Conservation (phyloP, 1,140 invertebrate genomes). For the Metaphire vulgaris region DNA sequence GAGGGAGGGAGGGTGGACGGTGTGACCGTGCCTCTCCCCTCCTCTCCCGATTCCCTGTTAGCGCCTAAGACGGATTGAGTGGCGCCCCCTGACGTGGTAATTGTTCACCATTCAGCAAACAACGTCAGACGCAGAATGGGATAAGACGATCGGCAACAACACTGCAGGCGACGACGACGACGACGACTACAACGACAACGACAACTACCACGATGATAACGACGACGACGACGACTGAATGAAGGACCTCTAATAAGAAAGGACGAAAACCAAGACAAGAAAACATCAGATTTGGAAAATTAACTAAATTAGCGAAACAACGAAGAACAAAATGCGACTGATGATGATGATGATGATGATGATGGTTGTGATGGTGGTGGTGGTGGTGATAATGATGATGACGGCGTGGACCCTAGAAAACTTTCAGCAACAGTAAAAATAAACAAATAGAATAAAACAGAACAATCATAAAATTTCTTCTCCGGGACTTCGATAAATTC, state of each 20-base stretch:
- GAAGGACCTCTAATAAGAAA: not conserved
- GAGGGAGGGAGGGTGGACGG: too few relatives aligned
- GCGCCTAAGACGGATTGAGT: not conserved
- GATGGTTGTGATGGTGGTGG: not conserved
- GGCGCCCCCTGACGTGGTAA: not conserved
- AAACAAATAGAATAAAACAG: too few relatives aligned
- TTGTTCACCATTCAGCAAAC: not conserved
- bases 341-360: constrained; percentile 52
- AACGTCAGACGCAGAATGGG: not conserved
- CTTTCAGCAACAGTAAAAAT: too few relatives aligned
- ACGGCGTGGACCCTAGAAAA: too few relatives aligned
- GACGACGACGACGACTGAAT: not conserved
- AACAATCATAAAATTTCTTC: too few relatives aligned
- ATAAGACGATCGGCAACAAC: not conserved
- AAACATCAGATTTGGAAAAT: not conserved
- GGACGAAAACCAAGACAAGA: not conserved
- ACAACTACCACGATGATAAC: not conserved
- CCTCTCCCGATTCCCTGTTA: not conserved
- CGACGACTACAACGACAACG: not conserved
- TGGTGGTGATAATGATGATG: not conserved
- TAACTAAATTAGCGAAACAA: not conserved
- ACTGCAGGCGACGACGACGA: not conserved
- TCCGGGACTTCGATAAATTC: too few relatives aligned
- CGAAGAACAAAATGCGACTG: not conserved
- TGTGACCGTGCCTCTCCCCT: not conserved